phyloP scores from a whole-genome alignment of 2,888 invertebrate species.

The Pammene fasciana region DNA sequence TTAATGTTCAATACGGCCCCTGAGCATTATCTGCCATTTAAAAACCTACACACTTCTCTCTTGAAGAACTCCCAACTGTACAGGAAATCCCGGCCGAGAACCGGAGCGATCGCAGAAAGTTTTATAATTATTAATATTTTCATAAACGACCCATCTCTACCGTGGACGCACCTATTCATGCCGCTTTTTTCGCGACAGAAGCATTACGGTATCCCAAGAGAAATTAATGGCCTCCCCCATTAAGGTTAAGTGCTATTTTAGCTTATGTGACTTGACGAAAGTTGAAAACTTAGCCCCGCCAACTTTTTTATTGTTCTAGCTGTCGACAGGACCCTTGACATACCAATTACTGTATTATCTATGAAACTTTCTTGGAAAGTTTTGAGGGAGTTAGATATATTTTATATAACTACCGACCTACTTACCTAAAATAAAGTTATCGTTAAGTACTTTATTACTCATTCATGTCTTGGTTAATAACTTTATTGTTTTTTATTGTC shows the following conservation, averaged over 20 bases:
- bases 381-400: neutral
- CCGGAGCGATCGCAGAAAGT: too few relatives aligned
- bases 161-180: slow-evolving; percentile 57
- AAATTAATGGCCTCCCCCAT: slow-evolving; percentile 72
- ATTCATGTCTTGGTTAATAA: too few relatives aligned
- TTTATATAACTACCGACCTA: neutral
- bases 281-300: slow-evolving; percentile 58
- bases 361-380: slow-evolving; percentile 12
- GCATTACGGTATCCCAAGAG: slow-evolving; percentile 70
- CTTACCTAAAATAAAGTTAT: neutral
- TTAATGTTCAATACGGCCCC: too few relatives aligned
- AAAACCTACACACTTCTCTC: too few relatives aligned
- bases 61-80: too few relatives aligned
- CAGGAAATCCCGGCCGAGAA: too few relatives aligned
- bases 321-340: slow-evolving; percentile 42
- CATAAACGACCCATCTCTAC: neutral
- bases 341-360: slow-evolving; percentile 43
- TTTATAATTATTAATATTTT: neutral
- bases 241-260: slow-evolving; percentile 76
- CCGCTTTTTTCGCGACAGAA: slow-evolving; percentile 66
- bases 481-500: too few relatives aligned
- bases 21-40: too few relatives aligned
- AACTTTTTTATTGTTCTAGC: slow-evolving; percentile 56
- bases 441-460: too few relatives aligned
- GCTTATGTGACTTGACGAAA: slow-evolving; percentile 74